Base-by-base conservation (phyloP, 1,140 invertebrate genomes). In the Microplitis demolitor region DNA sequence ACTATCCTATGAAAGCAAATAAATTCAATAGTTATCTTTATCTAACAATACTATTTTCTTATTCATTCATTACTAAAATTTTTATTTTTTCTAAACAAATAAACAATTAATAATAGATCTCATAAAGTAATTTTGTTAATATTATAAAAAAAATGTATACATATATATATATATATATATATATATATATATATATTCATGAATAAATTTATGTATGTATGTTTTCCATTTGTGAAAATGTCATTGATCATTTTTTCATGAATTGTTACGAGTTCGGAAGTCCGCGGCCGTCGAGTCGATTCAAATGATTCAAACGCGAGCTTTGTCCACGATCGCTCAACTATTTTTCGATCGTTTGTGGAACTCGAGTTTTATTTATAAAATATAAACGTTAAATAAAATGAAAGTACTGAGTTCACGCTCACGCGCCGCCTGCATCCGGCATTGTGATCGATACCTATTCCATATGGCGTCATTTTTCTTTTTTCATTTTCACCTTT, bases 371-470 rank as follows among this genome's bases (percentile, higher is more conserved):
- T 67, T 54, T 39, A 11, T 33, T 54, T 54, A 67, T 31, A 31
- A 67, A 67, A 67, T 54, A 53, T 33, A 67, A 53, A 67, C 53
- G 34, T 34, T 45, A 45, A 45, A 45, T 45, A 45, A 45, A 45
- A 45, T 45, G 39, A 45, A 9, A 45, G 39, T 9, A 45, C n/a
- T n/a, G 33, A 37, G 34, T 62, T 53, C 16, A 37, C 13, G 66
- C 33, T 53, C 66, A 67, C 66, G 13, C 66, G 66, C 66, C 50
- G 45, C 50, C 4, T 67, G 66, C 66, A 67, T 67, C 66, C 66
- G 66, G 66, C 66, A 54, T 39, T 53, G 66, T 67, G 66, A 67
- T 67, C 66, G 66, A 67, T 67, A 67, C 45, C 66, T 67, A 34
- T 54, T 16, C 66, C 66, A 67, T 67, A 67, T 67, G 66, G 66